A percentile compares a stretch with the other conserved stretches of the same genome.
Evolutionary conservation across 2,113 vertebrate genomes (phyloP).

Genomic region (Atractosteus spatula): DNA sequence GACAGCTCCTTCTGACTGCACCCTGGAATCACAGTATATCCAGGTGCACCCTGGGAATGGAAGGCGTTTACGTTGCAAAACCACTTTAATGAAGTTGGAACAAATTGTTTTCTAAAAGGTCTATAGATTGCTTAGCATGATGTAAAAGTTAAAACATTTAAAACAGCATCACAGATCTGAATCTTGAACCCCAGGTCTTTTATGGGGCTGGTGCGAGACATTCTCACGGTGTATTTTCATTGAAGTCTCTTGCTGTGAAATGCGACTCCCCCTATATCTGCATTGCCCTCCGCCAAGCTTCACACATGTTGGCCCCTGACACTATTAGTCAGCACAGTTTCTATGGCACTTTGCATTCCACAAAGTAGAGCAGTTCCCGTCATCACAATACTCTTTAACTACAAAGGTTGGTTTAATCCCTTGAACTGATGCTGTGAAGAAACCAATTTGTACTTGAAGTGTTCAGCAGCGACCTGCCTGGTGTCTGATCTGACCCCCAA

Average conservation of each 20-base stretch:
- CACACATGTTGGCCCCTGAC: conserved; percentile 2
- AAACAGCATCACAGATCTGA: too few relatives aligned
- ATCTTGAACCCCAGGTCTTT: too few relatives aligned
- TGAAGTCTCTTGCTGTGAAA: neutral
- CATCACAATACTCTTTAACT: conserved; percentile 19
- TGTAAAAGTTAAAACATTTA: too few relatives aligned
- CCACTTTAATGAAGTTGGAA: too few relatives aligned
- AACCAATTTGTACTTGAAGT: conserved; percentile 54
- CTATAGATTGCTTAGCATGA: too few relatives aligned
- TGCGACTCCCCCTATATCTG: neutral
- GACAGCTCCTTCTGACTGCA: neutral
- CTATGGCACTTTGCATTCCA: conserved; percentile 1
- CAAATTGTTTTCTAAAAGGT: too few relatives aligned
- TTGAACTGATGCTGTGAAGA: conserved; percentile 35
- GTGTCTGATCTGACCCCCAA: conserved; percentile 39
- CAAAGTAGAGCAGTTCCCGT: conserved; percentile 9
- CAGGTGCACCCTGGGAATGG: too few relatives aligned
- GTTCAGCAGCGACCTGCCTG: conserved; percentile 35
- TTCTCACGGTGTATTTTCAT: too few relatives aligned
- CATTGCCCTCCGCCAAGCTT: neutral
- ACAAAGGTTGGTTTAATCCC: conserved; percentile 38
- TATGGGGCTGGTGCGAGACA: too few relatives aligned
- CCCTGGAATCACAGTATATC: too few relatives aligned
- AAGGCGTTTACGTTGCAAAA: too few relatives aligned
- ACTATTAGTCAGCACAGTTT: neutral